Evolutionary conservation across 2,113 vertebrate species (phyloP).

Genomic region (Psilopogon haemacephalus): DNA sequence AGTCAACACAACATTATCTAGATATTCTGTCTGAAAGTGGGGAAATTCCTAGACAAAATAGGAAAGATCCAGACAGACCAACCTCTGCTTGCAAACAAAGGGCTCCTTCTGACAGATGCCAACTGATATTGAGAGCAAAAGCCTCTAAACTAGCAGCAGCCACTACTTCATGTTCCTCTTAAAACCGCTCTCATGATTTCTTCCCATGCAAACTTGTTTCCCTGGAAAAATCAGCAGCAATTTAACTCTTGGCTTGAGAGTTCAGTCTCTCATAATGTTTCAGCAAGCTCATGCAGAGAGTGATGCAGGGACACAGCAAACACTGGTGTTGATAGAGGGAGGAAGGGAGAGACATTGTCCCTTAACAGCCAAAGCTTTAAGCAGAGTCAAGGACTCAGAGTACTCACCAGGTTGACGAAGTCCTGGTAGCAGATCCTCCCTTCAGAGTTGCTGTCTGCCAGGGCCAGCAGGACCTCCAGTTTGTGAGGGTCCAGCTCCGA

Average conservation of each 20-base stretch:
- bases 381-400: not conserved
- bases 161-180: not conserved
- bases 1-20: not conserved
- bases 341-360: not conserved
- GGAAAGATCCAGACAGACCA: slow-evolving; percentile 20
- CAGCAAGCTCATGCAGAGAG: not conserved
- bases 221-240: not conserved
- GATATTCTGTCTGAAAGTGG: slow-evolving; percentile 6
- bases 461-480: slow-evolving; percentile 91
- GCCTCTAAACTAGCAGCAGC: not conserved
- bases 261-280: not conserved
- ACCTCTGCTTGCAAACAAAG: slow-evolving; percentile 12
- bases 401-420: slow-evolving; percentile 94
- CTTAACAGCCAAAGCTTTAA: not conserved
- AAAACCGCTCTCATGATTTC: not conserved
- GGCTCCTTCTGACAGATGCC: not conserved
- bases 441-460: slow-evolving; percentile 89
- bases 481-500: slow-evolving; percentile 94
- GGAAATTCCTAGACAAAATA: slow-evolving; percentile 27
- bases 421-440: slow-evolving; percentile 97
- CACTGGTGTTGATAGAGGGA: not conserved
- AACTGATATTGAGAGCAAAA: not conserved
- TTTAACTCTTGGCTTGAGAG: not conserved
- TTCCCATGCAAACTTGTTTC: not conserved
- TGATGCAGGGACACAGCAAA: not conserved